phyloP scores from a whole-genome alignment of 2,888 invertebrate species.

The Eilema depressum region DNA sequence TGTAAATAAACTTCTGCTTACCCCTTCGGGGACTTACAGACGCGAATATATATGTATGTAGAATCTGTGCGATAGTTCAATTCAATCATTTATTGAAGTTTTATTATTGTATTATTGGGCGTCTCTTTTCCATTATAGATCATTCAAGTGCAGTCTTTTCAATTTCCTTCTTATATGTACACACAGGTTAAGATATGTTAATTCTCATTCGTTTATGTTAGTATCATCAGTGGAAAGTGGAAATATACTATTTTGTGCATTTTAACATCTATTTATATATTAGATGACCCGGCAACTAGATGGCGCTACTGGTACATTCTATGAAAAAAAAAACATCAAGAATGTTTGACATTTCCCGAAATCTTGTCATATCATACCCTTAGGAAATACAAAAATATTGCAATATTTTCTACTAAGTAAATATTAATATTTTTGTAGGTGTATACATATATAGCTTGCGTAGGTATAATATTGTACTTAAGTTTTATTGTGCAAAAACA shows the following conservation, averaged over 20 bases:
- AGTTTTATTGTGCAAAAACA: background rate
- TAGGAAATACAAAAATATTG: too few species aligned
- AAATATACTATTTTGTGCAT: background rate
- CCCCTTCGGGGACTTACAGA: too few species aligned
- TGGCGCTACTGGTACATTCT: background rate
- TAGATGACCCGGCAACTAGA: background rate
- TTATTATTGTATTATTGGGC: background rate
- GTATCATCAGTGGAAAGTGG: background rate
- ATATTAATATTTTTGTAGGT: too few species aligned
- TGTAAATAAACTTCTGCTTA: too few species aligned
- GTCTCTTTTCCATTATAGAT: background rate
- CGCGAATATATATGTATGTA: too few species aligned
- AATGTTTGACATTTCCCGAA: too few species aligned
- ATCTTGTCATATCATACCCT: too few species aligned
- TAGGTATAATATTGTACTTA: background rate
- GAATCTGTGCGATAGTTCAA: too few species aligned
- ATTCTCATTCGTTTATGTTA: slow-evolving; percentile 21
- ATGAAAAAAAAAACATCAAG: background rate
- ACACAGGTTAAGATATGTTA: slow-evolving; percentile 38
- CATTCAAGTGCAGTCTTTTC: slow-evolving; percentile 46
- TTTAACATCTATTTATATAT: background rate
- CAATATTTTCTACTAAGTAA: too few species aligned
- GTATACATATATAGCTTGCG: too few species aligned
- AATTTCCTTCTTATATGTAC: slow-evolving; percentile 32
- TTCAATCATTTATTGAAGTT: too few species aligned